Evolutionary conservation across 2,888 invertebrate genomes (phyloP).

Genomic region (Lucinisca nassula): DNA sequence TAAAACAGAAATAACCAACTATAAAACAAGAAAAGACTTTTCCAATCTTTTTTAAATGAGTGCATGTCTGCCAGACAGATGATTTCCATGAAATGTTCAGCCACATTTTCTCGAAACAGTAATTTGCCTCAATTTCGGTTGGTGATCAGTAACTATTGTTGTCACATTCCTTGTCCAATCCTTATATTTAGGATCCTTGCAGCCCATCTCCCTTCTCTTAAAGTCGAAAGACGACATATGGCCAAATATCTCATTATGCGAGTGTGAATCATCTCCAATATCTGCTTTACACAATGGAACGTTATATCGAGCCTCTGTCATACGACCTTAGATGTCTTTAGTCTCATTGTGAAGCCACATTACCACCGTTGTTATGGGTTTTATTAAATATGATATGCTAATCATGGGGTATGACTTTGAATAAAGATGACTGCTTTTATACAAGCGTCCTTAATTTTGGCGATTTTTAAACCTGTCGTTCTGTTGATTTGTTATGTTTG

Average conservation of each 20-base stretch:
- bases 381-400: constrained; percentile 4
- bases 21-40: too few relatives aligned
- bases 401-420: not conserved
- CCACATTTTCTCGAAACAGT: too few relatives aligned
- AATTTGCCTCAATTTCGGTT: too few relatives aligned
- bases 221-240: not conserved
- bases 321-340: too few relatives aligned
- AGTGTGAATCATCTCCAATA: not conserved
- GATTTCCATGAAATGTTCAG: too few relatives aligned
- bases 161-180: not conserved
- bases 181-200: not conserved
- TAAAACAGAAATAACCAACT: too few relatives aligned
- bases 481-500: not conserved
- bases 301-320: too few relatives aligned
- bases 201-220: not conserved
- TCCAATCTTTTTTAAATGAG: too few relatives aligned
- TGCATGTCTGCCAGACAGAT: too few relatives aligned
- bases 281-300: too few relatives aligned
- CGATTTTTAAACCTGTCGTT: not conserved
- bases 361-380: not conserved
- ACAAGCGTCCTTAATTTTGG: not conserved
- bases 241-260: not conserved
- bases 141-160: too few relatives aligned
- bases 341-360: too few relatives aligned
- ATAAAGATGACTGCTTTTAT: not conserved